Conservation (phyloP, 2,888 invertebrate species). For the Kuschelorhynchus macadamiae region DNA sequence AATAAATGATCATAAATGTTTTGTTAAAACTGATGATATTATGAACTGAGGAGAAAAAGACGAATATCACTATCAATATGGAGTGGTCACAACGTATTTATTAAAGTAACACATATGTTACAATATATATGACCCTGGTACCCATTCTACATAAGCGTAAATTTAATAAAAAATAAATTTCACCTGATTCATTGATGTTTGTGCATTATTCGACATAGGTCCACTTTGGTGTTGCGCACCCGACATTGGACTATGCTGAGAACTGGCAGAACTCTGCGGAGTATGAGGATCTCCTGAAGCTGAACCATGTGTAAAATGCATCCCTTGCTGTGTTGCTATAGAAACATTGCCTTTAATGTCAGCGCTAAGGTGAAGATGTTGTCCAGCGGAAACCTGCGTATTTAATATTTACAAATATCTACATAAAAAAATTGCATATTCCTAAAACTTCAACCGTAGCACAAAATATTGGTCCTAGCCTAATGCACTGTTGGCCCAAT, state of each 20-base stretch:
- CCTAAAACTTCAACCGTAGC: too few relatives aligned
- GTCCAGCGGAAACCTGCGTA: slow-evolving; percentile 87
- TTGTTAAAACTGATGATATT: too few relatives aligned
- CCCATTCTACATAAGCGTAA: too few relatives aligned
- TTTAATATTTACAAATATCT: neutral
- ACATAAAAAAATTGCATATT: neutral
- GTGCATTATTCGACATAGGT: slow-evolving; percentile 28
- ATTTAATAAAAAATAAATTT: too few relatives aligned
- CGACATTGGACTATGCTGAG: slow-evolving; percentile 41
- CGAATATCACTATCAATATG: too few relatives aligned
- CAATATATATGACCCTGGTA: too few relatives aligned
- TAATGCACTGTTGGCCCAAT: too few relatives aligned
- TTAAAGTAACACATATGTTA: too few relatives aligned
- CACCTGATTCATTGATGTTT: slow-evolving; percentile 42
- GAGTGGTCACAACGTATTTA: too few relatives aligned
- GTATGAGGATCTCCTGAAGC: slow-evolving; percentile 22
- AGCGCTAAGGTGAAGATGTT: slow-evolving; percentile 85
- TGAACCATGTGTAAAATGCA: slow-evolving; percentile 74
- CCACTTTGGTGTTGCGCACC: slow-evolving; percentile 38
- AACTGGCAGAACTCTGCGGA: slow-evolving; percentile 39
- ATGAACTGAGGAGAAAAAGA: too few relatives aligned
- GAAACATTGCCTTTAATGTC: slow-evolving; percentile 82
- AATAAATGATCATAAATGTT: too few relatives aligned
- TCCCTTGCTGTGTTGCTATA: slow-evolving; percentile 88
- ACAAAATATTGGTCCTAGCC: too few relatives aligned